phyloP scores from a whole-genome alignment of 2,888 invertebrate species.

The Thumatha senex region DNA sequence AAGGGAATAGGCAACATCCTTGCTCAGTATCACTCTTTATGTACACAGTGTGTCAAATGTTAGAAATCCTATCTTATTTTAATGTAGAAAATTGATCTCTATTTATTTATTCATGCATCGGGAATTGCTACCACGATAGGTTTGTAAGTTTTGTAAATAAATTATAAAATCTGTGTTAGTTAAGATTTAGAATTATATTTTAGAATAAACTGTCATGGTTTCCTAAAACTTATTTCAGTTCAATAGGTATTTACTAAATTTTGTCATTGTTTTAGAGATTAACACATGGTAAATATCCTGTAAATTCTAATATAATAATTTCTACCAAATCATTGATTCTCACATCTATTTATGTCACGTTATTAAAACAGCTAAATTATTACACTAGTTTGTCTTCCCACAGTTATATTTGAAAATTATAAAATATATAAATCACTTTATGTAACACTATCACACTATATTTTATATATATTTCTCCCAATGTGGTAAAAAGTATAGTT shows the following conservation, averaged over 20 bases:
- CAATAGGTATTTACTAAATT: too few species aligned
- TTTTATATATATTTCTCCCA: slow-evolving; percentile 16
- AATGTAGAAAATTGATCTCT: slow-evolving; percentile 24
- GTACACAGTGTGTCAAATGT: too few species aligned
- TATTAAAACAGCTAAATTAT: not conserved
- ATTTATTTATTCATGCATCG: slow-evolving; percentile 13
- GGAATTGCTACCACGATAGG: slow-evolving; percentile 28
- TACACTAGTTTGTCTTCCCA: slow-evolving; percentile 22
- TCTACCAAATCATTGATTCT: slow-evolving; percentile 1
- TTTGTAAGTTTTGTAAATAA: slow-evolving; percentile 22
- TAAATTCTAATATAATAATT: not conserved
- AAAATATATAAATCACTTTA: slow-evolving; percentile 8
- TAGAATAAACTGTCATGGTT: too few species aligned
- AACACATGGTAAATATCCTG: too few species aligned
- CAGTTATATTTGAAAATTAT: slow-evolving; percentile 13
- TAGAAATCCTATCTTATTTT: not conserved
- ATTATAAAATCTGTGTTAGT: not conserved
- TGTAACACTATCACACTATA: slow-evolving; percentile 11
- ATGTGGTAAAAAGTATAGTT: slow-evolving; percentile 17
- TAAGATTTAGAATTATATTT: slow-evolving; percentile 10
- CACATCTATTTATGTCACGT: too few species aligned
- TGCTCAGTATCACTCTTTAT: too few species aligned
- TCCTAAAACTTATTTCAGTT: too few species aligned
- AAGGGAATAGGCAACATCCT: too few species aligned
- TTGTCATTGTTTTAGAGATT: too few species aligned